A percentile compares a stretch with the other conserved stretches of the same genome.
Conservation (phyloP, 2,113 vertebrate genomes). For the Ictalurus furcatus region DNA sequence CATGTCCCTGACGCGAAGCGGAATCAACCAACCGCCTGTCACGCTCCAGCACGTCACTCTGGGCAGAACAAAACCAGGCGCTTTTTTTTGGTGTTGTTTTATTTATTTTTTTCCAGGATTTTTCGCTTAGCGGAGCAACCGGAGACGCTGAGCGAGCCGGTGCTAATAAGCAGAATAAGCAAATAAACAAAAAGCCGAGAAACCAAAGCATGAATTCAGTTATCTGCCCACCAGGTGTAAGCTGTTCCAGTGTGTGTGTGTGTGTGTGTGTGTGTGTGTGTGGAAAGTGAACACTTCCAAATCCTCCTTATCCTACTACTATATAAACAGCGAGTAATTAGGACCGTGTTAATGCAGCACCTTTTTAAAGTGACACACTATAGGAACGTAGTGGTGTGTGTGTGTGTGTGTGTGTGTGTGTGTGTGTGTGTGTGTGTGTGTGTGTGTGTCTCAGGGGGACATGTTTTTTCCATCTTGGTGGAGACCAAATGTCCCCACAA, state of each 20-base stretch:
- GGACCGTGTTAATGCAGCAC: not conserved
- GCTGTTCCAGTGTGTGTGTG: slow-evolving; percentile 26
- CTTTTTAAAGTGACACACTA: not conserved
- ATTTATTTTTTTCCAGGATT: not conserved
- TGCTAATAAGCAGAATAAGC: slow-evolving; percentile 9
- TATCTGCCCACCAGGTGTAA: slow-evolving; percentile 36
- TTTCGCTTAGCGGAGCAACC: slow-evolving; percentile 24
- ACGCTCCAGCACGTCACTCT: not conserved
- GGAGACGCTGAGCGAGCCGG: not conserved
- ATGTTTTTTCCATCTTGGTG: not conserved
- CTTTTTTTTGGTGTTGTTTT: not conserved
- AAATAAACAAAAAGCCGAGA: slow-evolving; percentile 29
- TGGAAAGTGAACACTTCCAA: not conserved
- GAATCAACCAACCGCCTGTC: not conserved
- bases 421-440: slow-evolving; percentile 19
- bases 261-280: slow-evolving; percentile 36
- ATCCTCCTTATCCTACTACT: not conserved
- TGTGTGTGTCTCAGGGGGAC: not conserved
- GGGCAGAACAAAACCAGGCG: not conserved
- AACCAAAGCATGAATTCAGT: slow-evolving; percentile 18
- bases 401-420: slow-evolving; percentile 18
- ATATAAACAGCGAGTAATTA: not conserved
- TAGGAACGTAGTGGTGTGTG: not conserved
- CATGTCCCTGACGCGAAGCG: not conserved
- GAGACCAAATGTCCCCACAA: not conserved